A percentile compares a stretch with the other conserved stretches of the same genome.
These are phyloP conservation scores for Oncorhynchus tshawytscha DNA, from an alignment of 2,113 vertebrate species.

Conservation along the genomic window DNA sequence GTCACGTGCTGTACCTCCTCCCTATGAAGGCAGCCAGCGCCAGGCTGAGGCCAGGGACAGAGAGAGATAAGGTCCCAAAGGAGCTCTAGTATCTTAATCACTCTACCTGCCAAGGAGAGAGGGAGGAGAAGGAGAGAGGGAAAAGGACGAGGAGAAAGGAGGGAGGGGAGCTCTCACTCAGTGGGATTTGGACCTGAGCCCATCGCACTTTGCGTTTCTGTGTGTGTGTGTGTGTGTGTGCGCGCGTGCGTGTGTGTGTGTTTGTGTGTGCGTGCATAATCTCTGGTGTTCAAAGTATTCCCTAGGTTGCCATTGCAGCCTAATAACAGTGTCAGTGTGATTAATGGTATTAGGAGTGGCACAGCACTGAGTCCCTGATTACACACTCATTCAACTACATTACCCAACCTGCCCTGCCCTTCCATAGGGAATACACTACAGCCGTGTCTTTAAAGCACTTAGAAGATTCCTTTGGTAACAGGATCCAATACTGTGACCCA, in stretches of 20 bases:
- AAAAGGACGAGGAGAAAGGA: background rate
- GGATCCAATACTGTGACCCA: constrained; percentile 14
- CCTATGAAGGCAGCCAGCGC: too few species aligned
- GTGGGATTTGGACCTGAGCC: constrained; percentile 15
- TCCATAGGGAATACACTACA: background rate
- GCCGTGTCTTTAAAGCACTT: background rate
- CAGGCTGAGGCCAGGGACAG: background rate
- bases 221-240: background rate
- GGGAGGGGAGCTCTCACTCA: constrained; percentile 16
- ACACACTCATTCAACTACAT: constrained; percentile 33
- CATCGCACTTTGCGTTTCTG: constrained; percentile 7
- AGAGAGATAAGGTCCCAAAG: background rate
- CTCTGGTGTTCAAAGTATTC: constrained; percentile 48
- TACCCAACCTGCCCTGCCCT: constrained; percentile 32
- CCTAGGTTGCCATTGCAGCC: constrained; percentile 57
- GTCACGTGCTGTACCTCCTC: too few species aligned
- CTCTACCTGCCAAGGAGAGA: background rate
- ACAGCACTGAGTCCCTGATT: constrained; percentile 17
- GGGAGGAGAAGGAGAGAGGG: too few species aligned
- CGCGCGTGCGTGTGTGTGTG: constrained; percentile 4
- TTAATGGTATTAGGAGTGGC: constrained; percentile 52
- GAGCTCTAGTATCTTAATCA: constrained; percentile 1
- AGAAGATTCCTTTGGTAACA: background rate
- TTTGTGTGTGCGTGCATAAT: constrained; percentile 33
- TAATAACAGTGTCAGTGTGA: constrained; percentile 65